These are phyloP conservation scores for Pontoporia blainvillei DNA, from an alignment of 2,113 vertebrate species.

Conservation along the genomic window DNA sequence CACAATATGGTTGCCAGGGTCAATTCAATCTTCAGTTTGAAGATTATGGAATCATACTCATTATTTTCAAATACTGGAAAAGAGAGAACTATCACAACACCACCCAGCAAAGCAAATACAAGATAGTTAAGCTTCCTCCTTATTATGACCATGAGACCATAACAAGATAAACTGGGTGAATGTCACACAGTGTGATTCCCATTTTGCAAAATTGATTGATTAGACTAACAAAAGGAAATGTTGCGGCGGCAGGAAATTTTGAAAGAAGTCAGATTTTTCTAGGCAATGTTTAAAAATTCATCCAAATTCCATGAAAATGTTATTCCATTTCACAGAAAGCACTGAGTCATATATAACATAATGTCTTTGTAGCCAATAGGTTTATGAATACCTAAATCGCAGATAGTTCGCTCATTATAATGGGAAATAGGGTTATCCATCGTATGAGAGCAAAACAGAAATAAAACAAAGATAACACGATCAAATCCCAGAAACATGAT, in stretches of 20 bases:
- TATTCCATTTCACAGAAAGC: conserved; percentile 54
- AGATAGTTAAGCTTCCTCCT: not conserved
- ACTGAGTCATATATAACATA: not conserved
- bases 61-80: conserved; percentile 55
- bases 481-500: conserved; percentile 53
- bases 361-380: not conserved
- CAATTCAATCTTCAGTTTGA: conserved; percentile 49
- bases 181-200: conserved; percentile 16
- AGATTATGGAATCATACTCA: conserved; percentile 43
- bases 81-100: conserved; percentile 32
- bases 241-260: conserved; percentile 44
- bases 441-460: conserved; percentile 15
- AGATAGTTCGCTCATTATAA: conserved; percentile 11
- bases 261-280: conserved; percentile 27
- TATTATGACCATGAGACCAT: not conserved
- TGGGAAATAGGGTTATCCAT: conserved; percentile 44
- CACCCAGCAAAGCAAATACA: conserved; percentile 29
- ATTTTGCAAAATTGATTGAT: conserved; percentile 57
- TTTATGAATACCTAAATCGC: conserved; percentile 35
- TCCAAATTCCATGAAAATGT: conserved; percentile 48
- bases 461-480: not conserved
- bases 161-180: not conserved
- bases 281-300: not conserved
- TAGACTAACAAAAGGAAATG: conserved; percentile 27
- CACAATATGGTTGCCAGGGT: conserved; percentile 1